phyloP scores from a whole-genome alignment of 1,140 invertebrate species.

The Rhyzopertha dominica region DNA sequence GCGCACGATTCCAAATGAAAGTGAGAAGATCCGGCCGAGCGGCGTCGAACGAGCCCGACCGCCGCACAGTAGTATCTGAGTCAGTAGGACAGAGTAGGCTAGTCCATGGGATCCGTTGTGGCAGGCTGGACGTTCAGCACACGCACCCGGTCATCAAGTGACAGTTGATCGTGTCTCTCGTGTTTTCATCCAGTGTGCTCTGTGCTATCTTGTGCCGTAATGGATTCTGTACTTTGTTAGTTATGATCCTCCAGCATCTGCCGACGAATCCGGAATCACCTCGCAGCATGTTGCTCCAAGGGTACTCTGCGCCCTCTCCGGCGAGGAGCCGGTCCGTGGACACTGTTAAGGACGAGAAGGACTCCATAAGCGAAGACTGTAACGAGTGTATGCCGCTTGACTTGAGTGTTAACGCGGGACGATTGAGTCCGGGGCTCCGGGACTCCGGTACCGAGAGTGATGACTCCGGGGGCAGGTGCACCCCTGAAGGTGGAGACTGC shows the following conservation, averaged over 20 bases:
- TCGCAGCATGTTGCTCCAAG: slow-evolving; percentile 12
- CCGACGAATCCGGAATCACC: slow-evolving; percentile 4
- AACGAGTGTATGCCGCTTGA: slow-evolving; percentile 55
- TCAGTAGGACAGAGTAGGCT: slow-evolving; percentile 48
- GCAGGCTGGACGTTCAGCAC: slow-evolving; percentile 46
- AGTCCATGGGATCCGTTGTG: slow-evolving; percentile 45
- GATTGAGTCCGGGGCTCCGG: slow-evolving; percentile 37
- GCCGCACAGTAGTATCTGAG: slow-evolving; percentile 42
- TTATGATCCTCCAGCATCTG: slow-evolving; percentile 16
- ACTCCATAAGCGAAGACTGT: slow-evolving; percentile 47
- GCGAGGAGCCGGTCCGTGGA: slow-evolving; percentile 14
- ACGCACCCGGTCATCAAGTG: slow-evolving; percentile 42
- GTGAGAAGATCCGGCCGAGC: slow-evolving; percentile 41
- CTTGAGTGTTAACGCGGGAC: slow-evolving; percentile 50
- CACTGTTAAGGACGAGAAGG: slow-evolving; percentile 35
- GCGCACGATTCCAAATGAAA: slow-evolving; percentile 47
- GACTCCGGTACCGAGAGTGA: slow-evolving; percentile 40
- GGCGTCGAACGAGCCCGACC: slow-evolving; percentile 45
- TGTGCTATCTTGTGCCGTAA: slow-evolving; percentile 42
- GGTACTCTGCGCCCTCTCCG: slow-evolving; percentile 16
- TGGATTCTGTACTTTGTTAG: slow-evolving; percentile 8
- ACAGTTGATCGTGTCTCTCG: not conserved
- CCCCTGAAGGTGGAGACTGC: slow-evolving; percentile 51
- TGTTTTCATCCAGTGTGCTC: not conserved
- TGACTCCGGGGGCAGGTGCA: slow-evolving; percentile 35